Conservation (phyloP, 2,888 invertebrate genomes). For the Tachystola acroxantha region DNA sequence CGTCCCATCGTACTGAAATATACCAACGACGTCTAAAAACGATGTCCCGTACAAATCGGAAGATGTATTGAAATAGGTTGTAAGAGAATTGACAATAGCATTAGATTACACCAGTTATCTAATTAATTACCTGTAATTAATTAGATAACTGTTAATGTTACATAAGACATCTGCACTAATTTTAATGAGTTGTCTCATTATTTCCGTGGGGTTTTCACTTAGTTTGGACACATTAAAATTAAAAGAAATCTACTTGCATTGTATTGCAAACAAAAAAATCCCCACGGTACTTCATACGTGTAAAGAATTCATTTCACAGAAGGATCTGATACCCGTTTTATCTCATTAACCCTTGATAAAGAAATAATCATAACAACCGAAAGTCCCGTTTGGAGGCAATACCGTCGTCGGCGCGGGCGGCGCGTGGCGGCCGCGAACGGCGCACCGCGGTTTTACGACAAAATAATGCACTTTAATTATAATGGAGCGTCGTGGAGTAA, state of each 20-base stretch:
- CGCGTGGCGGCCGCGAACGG: slow-evolving; percentile 53
- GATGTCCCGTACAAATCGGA: too few relatives aligned
- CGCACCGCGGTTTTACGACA: slow-evolving; percentile 60
- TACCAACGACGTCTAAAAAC: too few relatives aligned
- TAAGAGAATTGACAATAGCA: too few relatives aligned
- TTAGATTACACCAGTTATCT: too few relatives aligned
- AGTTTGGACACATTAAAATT: too few relatives aligned
- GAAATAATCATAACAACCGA: slow-evolving; percentile 45
- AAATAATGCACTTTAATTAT: slow-evolving; percentile 76
- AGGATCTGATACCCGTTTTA: slow-evolving; percentile 20
- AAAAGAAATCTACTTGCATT: not conserved
- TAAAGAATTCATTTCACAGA: slow-evolving; percentile 9
- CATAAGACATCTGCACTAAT: too few relatives aligned
- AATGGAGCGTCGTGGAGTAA: slow-evolving; percentile 64
- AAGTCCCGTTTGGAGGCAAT: slow-evolving; percentile 50
- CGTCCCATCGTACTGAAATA: too few relatives aligned
- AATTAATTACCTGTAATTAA: too few relatives aligned
- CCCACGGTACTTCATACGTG: slow-evolving; percentile 8
- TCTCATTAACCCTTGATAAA: slow-evolving; percentile 40
- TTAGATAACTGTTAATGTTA: too few relatives aligned
- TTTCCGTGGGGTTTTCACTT: too few relatives aligned
- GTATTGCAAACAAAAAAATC: slow-evolving; percentile 2
- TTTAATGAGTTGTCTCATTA: too few relatives aligned
- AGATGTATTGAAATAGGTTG: too few relatives aligned
- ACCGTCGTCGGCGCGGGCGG: slow-evolving; percentile 24